These are phyloP conservation scores for Umimayanthus kanabou DNA, from an alignment of 92 coral and sea anemone species.

Conservation along the genomic window DNA sequence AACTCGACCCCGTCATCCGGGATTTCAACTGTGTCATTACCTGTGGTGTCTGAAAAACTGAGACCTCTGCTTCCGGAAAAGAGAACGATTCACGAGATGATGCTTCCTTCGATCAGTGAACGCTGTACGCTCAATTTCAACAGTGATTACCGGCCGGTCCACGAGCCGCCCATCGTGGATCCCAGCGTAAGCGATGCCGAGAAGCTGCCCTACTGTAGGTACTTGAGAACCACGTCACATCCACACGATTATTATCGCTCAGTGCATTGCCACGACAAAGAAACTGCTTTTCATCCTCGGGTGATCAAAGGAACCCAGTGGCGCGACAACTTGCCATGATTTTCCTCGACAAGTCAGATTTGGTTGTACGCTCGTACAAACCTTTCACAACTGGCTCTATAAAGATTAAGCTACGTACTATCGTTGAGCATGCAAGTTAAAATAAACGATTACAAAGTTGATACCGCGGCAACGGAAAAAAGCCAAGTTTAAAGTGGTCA, in stretches of 20 bases:
- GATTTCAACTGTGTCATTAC: neutral
- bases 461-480: too few species aligned
- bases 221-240: conserved; percentile 26
- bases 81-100: conserved; percentile 46
- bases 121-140: conserved; percentile 54
- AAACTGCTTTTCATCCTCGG: neutral
- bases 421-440: too few species aligned
- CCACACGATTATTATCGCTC: neutral
- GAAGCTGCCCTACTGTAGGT: conserved; percentile 49
- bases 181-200: conserved; percentile 28
- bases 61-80: conserved; percentile 55
- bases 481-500: too few species aligned
- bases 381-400: too few species aligned
- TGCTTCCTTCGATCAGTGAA: conserved; percentile 49
- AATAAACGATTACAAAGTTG: too few species aligned
- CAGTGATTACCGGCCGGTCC: conserved; percentile 19
- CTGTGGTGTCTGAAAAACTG: conserved; percentile 45
- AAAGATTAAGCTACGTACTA: too few species aligned
- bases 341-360: too few species aligned
- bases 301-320: neutral
- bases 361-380: too few species aligned
- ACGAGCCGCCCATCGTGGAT: conserved; percentile 4
- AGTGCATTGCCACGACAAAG: neutral
- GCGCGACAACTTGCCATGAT: too few species aligned
- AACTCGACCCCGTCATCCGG: neutral